Evolutionary conservation across 30 jellyfish, hydroid and myxozoan species (phyloP), one percentile per base, ranked within the genome.

Genomic region (Mastigias papua): DNA sequence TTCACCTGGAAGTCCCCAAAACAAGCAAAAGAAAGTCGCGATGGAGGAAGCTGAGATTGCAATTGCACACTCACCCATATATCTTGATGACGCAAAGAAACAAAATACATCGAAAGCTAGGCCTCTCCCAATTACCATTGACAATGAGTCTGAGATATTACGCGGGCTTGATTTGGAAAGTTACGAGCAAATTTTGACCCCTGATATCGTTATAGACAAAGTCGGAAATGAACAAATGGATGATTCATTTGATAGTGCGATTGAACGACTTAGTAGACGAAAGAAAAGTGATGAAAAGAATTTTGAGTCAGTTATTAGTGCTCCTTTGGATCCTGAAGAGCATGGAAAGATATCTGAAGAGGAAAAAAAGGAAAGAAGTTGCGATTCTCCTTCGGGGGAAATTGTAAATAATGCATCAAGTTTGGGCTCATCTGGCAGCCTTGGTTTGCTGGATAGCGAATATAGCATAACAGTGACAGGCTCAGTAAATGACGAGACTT

Each of bases 161-260:
- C 49, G 91, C 27, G 95, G 95, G 35, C 84, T 90, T n/a, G 94
- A 77, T 49, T 78, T 70, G 67, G 97, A 60, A 20, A 81, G 81
- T 54, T 28, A 48, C 76, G 84, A 81, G 19, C 25, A 46, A 17
- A 35, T 65, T 28, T 27, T 27, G 42, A 48, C 72, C 0, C 76
- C 80, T 10, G 66, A 51, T 2, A 48, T 54, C 0, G 84, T 23
- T 15, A 57, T 63, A 32, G 73, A 79, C 54, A 73, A 46, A 7
- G 84, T n/a, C 1, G 63, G 16, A 26, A 21, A 54, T 21, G 30
- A 60, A 1, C 68, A 46, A 30, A 37, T 80, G 57, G 90, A 80
- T 17, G 90, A 80, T 64, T 80, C 90, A 8, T 80, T 80, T 64
- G 90, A 80, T 17, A 48, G 58, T 35, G 81, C 80, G 5, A 65